These are phyloP conservation scores for Camponotus pennsylvanicus DNA, from an alignment of 1,140 invertebrate genomes.

Conservation along the genomic window DNA sequence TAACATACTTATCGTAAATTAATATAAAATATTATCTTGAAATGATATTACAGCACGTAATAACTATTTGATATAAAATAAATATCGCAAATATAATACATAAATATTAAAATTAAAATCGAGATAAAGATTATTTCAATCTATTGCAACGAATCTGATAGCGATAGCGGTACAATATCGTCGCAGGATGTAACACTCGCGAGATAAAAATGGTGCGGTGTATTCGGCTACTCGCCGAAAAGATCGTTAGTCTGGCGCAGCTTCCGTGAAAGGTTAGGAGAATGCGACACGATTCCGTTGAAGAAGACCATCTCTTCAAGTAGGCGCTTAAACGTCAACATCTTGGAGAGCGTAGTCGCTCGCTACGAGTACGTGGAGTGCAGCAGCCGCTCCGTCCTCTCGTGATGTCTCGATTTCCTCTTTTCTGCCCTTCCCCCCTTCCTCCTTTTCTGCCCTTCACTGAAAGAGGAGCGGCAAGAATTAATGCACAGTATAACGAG, in stretches of 20 bases:
- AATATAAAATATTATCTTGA: constrained; percentile 3
- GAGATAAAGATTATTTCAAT: not conserved
- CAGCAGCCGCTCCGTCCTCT: constrained; percentile 57
- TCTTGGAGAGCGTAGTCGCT: constrained; percentile 51
- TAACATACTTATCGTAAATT: not conserved
- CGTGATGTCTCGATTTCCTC: constrained; percentile 42
- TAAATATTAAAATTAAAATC: not conserved
- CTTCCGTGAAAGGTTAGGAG: constrained; percentile 45
- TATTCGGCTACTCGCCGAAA: constrained; percentile 36
- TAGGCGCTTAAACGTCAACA: constrained; percentile 51
- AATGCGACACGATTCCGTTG: constrained; percentile 56
- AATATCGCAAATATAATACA: not conserved
- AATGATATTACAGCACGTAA: not conserved
- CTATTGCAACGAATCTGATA: not conserved
- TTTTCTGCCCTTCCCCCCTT: not conserved
- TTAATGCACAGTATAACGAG: constrained; percentile 68
- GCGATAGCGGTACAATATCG: not conserved
- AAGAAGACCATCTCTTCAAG: constrained; percentile 58
- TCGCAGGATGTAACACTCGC: not conserved
- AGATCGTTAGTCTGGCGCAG: constrained; percentile 46
- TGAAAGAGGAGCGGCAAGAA: constrained; percentile 63
- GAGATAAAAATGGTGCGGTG: not conserved
- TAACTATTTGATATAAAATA: not conserved
- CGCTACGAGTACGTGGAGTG: constrained; percentile 38
- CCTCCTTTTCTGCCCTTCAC: not conserved